Base-by-base conservation (phyloP, 2,113 vertebrate species). In the Catharus fuscescens region DNA sequence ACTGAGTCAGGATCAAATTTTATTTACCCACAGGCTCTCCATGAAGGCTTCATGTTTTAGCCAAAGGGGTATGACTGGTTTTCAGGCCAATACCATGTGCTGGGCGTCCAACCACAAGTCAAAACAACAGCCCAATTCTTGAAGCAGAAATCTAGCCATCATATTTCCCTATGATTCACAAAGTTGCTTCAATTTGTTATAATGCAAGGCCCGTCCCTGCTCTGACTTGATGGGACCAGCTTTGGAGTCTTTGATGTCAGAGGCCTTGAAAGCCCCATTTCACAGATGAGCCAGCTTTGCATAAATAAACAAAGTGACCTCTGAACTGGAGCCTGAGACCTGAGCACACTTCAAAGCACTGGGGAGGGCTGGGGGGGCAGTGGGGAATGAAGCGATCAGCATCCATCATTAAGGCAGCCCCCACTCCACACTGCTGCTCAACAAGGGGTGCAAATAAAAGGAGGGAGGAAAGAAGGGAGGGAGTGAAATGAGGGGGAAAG, bases 281-380 rank as follows among this genome's bases (percentile, higher is more conserved):
- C 97, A 96, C 97, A 97, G 97, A 97, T 96, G 96, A 97, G 94
- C 95, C 97, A 97, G 97, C 96, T 98, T 97, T 97, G 97, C 97
- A 98, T 98, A 97, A 98, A 98, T 97, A 98, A 97, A 98, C 96
- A 97, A 92, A 91, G 96, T 91, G 97, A 98, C 98, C 98, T 97
- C 96, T 98, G 97, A 97, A 96, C 97, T 95, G 77, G 67, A 97
- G 97, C 92, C 96, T 93, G 95, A 97, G 96, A 97, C 96, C 95
- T 96, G 96, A 96, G 97, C 95, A 85, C 93, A 97, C 97, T 97
- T 98, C 97, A 98, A 98, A 98, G 98, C 70, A 8, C 57, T 44
- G 79, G 92, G 88, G 87, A 95, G 80, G 90, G 2, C 44, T 56
- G 65, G 88, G 66, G 85, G 86, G 45, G 66, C 57, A 56, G 38